Percentiles rank a stretch among this genome's conserved stretches.
phyloP scores from a whole-genome alignment of 2,113 vertebrate species.

The Regulus satrapa region DNA sequence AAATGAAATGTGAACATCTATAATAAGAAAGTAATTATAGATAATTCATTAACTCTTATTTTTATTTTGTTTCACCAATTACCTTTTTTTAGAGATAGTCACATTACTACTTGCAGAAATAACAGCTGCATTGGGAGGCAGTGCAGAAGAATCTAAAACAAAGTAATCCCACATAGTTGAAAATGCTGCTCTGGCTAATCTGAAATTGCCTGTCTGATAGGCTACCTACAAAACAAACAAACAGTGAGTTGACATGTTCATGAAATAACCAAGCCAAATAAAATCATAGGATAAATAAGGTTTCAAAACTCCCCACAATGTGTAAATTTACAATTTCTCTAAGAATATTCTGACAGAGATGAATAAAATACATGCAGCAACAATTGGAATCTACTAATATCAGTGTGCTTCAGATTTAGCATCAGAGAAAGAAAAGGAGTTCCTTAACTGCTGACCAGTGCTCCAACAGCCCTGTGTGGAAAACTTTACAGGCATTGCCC shows the following conservation, averaged over 20 bases:
- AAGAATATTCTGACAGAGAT: constrained; percentile 40
- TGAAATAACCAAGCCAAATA: background rate
- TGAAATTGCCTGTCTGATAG: constrained; percentile 80
- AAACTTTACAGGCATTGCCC: background rate
- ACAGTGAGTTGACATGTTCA: background rate
- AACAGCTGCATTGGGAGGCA: constrained; percentile 3
- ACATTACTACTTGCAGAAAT: constrained; percentile 53
- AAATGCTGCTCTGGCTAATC: constrained; percentile 82
- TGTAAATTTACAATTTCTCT: constrained; percentile 16
- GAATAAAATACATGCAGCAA: constrained; percentile 52
- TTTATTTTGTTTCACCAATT: constrained; percentile 10
- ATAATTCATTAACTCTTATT: background rate
- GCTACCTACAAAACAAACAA: constrained; percentile 75
- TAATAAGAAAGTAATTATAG: background rate
- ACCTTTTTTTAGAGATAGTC: constrained; percentile 71
- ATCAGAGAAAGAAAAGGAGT: background rate
- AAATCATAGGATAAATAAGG: background rate
- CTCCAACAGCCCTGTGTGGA: background rate
- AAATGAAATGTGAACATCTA: background rate
- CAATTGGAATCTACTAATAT: background rate
- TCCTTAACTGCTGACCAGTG: background rate
- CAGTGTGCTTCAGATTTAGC: background rate
- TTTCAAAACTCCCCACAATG: background rate
- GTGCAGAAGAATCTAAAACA: constrained; percentile 52
- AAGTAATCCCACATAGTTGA: constrained; percentile 85